Evolutionary conservation across 92 coral and sea anemone species (phyloP).

Genomic region (Pocillopora grandis): DNA sequence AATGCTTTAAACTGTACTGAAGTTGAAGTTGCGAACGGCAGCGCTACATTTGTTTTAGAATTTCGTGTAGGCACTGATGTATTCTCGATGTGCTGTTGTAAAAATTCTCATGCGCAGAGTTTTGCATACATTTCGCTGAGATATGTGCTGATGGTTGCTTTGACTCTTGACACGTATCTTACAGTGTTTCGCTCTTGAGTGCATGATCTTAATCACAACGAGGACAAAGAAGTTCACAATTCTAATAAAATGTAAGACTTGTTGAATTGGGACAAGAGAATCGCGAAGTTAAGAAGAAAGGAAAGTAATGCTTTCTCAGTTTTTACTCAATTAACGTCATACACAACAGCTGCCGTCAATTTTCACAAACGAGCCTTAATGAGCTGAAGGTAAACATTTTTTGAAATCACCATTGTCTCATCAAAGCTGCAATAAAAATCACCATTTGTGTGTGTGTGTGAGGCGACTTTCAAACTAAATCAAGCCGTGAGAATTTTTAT

Average conservation of each 20-base stretch:
- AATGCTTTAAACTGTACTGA: conserved; percentile 1
- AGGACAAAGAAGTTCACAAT: background rate
- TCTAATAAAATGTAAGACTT: background rate
- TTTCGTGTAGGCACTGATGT: background rate
- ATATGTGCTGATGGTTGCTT: background rate
- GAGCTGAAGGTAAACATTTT: conserved; percentile 15
- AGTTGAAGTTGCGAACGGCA: background rate
- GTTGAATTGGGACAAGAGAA: background rate
- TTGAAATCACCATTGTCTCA: background rate
- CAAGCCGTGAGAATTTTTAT: too few species aligned
- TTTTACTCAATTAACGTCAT: background rate
- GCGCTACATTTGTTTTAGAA: background rate
- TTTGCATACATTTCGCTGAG: background rate
- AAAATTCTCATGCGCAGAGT: too few species aligned
- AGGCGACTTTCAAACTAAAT: background rate
- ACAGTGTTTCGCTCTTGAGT: background rate
- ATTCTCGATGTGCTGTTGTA: background rate
- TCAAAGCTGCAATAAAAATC: background rate
- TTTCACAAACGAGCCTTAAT: conserved; percentile 12
- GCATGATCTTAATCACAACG: background rate
- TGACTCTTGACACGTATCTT: background rate
- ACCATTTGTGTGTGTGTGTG: background rate
- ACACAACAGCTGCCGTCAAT: background rate
- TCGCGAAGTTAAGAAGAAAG: background rate
- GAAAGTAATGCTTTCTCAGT: background rate